These are phyloP conservation scores for Heliconius eleuchia DNA, from an alignment of 1,140 invertebrate genomes.

Conservation along the genomic window DNA sequence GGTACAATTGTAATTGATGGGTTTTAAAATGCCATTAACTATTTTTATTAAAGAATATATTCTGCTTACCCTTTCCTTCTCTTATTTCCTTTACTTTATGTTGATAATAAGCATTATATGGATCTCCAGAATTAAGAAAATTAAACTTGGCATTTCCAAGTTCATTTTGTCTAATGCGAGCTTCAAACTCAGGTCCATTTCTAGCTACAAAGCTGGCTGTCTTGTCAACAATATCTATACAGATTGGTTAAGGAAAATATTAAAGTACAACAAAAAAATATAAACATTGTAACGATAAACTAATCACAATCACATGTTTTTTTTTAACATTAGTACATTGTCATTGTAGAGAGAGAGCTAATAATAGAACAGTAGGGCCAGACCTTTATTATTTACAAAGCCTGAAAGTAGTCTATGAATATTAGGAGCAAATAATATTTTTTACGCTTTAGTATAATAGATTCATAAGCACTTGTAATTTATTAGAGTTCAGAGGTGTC, in stretches of 20 bases:
- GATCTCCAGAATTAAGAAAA: slow-evolving; percentile 97
- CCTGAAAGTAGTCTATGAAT: too few relatives aligned
- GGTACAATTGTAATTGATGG: too few relatives aligned
- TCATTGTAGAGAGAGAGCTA: neutral
- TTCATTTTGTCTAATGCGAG: slow-evolving; percentile 97
- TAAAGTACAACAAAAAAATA: neutral
- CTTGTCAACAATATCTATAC: slow-evolving; percentile 98
- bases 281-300: neutral
- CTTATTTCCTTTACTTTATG: slow-evolving; percentile 98
- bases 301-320: neutral
- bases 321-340: neutral
- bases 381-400: too few relatives aligned
- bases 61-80: slow-evolving; percentile 89
- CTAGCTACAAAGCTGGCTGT: slow-evolving; percentile 98
- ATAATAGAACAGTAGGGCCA: too few relatives aligned
- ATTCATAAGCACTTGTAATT: too few relatives aligned
- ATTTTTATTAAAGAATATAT: neutral
- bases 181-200: slow-evolving; percentile 99
- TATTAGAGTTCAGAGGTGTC: too few relatives aligned
- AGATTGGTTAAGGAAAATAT: slow-evolving; percentile 58
- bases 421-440: too few relatives aligned
- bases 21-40: too few relatives aligned
- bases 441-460: too few relatives aligned
- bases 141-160: slow-evolving; percentile 98
- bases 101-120: slow-evolving; percentile 99